Evolutionary conservation across 2,888 invertebrate genomes (phyloP).

Genomic region (Thumatha senex): DNA sequence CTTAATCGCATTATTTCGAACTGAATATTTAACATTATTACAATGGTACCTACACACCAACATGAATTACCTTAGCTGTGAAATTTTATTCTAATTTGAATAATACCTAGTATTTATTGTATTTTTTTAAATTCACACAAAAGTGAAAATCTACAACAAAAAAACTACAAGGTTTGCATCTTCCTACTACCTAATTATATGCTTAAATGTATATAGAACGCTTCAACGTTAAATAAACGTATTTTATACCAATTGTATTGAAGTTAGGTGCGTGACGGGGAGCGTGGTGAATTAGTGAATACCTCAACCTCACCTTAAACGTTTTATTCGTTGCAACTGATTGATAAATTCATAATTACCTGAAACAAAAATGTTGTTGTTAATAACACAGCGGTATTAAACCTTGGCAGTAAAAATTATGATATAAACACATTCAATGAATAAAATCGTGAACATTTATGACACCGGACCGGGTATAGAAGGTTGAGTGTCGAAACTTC

Average conservation of each 20-base stretch:
- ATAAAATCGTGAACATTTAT: constrained; percentile 48
- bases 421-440: constrained; percentile 42
- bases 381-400: constrained; percentile 30
- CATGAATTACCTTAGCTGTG: too few relatives aligned
- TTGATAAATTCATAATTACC: constrained; percentile 55
- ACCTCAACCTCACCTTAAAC: constrained; percentile 62
- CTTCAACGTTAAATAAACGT: too few relatives aligned
- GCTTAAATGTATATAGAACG: too few relatives aligned
- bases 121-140: too few relatives aligned
- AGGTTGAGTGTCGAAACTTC: constrained; percentile 71
- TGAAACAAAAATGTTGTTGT: constrained; percentile 61
- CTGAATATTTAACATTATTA: not conserved
- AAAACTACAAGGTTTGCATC: too few relatives aligned
- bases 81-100: too few relatives aligned
- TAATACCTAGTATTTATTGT: too few relatives aligned
- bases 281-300: constrained; percentile 14
- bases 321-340: constrained; percentile 40
- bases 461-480: constrained; percentile 52
- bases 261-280: constrained; percentile 2
- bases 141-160: too few relatives aligned
- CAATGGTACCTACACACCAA: too few relatives aligned
- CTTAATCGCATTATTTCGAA: not conserved
- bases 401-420: constrained; percentile 36
- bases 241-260: too few relatives aligned
- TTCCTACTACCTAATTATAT: too few relatives aligned